Percentiles rank a stretch among this genome's conserved stretches.
These are phyloP conservation scores for Corythucha ciliata DNA, from an alignment of 2,888 invertebrate genomes.

Conservation along the genomic window DNA sequence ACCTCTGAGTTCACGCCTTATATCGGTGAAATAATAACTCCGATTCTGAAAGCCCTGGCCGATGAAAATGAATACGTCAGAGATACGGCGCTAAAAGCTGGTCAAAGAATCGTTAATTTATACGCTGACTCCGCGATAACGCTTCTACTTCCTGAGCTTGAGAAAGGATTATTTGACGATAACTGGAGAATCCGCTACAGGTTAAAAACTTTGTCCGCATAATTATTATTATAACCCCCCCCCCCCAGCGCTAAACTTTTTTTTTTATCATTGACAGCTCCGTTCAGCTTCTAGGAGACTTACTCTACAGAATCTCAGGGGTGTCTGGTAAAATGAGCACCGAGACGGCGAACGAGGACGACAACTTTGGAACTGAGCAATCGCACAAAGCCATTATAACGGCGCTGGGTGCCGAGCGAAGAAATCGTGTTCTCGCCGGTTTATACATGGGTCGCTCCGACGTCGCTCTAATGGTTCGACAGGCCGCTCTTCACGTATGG, in stretches of 20 bases:
- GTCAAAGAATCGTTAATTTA: constrained; percentile 85
- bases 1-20: constrained; percentile 91
- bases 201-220: too few relatives aligned
- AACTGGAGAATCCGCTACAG: constrained; percentile 76
- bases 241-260: neutral
- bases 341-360: constrained; percentile 95
- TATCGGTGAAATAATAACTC: constrained; percentile 92
- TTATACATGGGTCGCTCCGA: constrained; percentile 96
- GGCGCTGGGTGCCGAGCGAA: constrained; percentile 76
- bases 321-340: constrained; percentile 99
- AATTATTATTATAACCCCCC: neutral
- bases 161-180: constrained; percentile 90
- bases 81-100: constrained; percentile 92
- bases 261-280: constrained; percentile 53
- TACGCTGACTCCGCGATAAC: constrained; percentile 94
- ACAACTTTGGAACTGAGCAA: constrained; percentile 97
- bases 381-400: constrained; percentile 81
- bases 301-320: constrained; percentile 91
- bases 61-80: constrained; percentile 98
- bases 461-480: constrained; percentile 91
- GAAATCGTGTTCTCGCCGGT: constrained; percentile 87
- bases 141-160: constrained; percentile 83
- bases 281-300: constrained; percentile 89
- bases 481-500: constrained; percentile 98
- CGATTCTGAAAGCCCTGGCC: constrained; percentile 90